Percentiles rank a stretch among this genome's conserved stretches.
Evolutionary conservation across 2,797 vertebrate genomes (phyloP).

Genomic region (Gastrophryne carolinensis): DNA sequence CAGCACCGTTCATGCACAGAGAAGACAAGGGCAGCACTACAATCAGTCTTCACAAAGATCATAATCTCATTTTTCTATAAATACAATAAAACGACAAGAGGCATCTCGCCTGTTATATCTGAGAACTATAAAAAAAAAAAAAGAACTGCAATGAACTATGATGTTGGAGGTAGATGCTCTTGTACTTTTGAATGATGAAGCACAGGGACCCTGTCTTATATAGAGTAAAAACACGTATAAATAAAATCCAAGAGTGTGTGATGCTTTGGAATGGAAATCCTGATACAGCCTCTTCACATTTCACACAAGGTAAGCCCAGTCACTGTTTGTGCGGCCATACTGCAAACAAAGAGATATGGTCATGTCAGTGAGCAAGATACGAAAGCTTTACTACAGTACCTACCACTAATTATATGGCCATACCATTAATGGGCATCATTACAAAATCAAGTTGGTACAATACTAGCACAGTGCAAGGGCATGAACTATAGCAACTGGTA

Average conservation of each 20-base stretch:
- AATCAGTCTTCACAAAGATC: background rate
- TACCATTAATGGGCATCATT: too few species aligned
- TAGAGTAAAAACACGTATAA: constrained; percentile 22
- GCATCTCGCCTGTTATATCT: background rate
- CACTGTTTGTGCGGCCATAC: constrained; percentile 53
- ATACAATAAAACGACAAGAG: constrained; percentile 27
- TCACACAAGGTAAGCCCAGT: constrained; percentile 53
- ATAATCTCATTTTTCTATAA: background rate
- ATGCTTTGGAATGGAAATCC: constrained; percentile 24
- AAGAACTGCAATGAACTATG: background rate
- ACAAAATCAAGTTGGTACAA: too few species aligned
- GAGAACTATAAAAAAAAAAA: constrained; percentile 1
- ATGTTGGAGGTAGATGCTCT: constrained; percentile 36
- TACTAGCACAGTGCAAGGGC: too few species aligned
- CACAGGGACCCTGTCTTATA: background rate
- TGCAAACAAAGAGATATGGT: constrained; percentile 19
- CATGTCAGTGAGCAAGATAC: background rate
- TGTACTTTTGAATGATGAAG: background rate
- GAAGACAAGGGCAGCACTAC: background rate
- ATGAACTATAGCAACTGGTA: too few species aligned
- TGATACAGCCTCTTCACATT: background rate
- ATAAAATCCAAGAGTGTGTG: constrained; percentile 30
- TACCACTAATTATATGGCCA: too few species aligned
- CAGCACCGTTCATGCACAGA: background rate
- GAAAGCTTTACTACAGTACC: too few species aligned